Percentiles rank a stretch among this genome's conserved stretches.
Evolutionary conservation across 2,797 vertebrate species (phyloP).

Genomic region (Emydoidea blandingii): DNA sequence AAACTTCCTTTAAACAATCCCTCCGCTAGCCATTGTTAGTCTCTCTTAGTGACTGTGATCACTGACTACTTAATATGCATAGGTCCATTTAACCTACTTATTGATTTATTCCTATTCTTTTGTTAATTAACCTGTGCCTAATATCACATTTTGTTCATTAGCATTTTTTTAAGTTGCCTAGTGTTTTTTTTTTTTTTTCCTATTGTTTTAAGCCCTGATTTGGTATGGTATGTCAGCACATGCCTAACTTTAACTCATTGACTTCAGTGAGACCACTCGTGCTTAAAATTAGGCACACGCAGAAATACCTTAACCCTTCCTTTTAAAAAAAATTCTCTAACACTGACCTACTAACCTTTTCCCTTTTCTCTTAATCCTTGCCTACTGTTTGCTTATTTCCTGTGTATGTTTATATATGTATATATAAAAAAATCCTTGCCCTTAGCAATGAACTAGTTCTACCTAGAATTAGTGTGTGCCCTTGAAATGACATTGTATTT

Average conservation of each 20-base stretch:
- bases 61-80: not conserved
- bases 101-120: constrained; percentile 5
- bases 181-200: rapidly evolving
- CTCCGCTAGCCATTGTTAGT: not conserved
- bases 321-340: too few species aligned
- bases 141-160: constrained; percentile 14
- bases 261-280: too few species aligned
- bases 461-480: not conserved
- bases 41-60: not conserved
- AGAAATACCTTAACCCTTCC: too few species aligned
- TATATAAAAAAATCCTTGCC: not conserved
- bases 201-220: not conserved
- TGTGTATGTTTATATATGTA: too few species aligned
- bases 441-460: not conserved
- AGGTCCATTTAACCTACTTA: not conserved
- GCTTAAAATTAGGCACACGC: too few species aligned
- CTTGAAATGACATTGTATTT: not conserved
- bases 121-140: constrained; percentile 17
- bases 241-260: not conserved
- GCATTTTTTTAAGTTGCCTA: not conserved
- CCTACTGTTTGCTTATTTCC: not conserved
- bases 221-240: rapidly evolving
- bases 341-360: not conserved
- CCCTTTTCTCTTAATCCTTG: not conserved
- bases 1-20: not conserved